These are phyloP conservation scores for Sturnus vulgaris DNA, from an alignment of 2,113 vertebrate species.

Conservation along the genomic window DNA sequence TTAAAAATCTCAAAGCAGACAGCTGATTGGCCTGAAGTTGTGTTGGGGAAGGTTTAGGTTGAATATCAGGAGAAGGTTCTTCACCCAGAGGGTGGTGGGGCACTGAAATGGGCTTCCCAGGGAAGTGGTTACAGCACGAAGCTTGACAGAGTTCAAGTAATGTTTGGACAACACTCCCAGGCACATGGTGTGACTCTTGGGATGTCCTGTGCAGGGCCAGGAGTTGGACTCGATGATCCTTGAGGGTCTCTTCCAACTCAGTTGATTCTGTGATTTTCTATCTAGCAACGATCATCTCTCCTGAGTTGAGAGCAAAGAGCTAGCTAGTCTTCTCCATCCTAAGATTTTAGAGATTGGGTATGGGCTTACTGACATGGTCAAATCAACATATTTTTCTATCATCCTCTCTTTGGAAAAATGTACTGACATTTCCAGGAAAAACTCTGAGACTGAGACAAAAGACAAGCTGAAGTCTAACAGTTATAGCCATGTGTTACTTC, in stretches of 20 bases:
- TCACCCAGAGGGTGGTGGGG: fast-evolving
- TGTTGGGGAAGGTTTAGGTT: background rate
- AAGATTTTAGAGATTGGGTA: background rate
- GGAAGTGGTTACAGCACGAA: background rate
- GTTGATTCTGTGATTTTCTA: background rate
- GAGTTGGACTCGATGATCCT: background rate
- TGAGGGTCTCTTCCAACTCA: background rate
- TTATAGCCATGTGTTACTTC: background rate
- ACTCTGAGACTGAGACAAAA: background rate
- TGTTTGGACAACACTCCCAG: background rate
- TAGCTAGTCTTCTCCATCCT: background rate
- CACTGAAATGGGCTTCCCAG: background rate
- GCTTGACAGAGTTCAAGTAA: background rate
- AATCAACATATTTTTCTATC: background rate
- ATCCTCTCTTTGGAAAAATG: background rate
- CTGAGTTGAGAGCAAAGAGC: background rate
- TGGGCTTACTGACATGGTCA: background rate
- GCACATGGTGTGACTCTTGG: background rate
- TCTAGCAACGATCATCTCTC: background rate
- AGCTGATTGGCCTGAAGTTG: background rate
- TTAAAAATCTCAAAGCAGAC: background rate
- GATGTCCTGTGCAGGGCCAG: background rate
- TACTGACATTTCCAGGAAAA: background rate
- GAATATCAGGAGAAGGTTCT: background rate
- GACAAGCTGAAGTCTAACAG: background rate